Evolutionary conservation across 2,888 invertebrate species (phyloP).

Genomic region (Blastobasis lacticolella): DNA sequence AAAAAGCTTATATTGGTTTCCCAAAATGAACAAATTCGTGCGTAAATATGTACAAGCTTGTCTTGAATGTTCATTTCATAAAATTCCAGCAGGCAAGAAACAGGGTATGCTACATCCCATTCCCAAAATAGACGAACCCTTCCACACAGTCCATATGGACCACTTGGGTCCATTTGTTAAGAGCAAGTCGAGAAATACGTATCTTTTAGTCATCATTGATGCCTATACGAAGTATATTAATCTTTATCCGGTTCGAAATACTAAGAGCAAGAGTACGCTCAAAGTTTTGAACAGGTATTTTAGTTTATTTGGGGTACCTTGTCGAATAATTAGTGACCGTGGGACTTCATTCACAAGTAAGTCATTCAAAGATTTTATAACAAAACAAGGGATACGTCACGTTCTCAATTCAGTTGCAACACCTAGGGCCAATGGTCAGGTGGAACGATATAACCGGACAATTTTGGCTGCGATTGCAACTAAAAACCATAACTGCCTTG

Average conservation of each 20-base stretch:
- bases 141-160: conserved; percentile 13
- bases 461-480: conserved; percentile 1
- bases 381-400: too few species aligned
- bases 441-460: too few species aligned
- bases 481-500: background rate
- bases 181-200: conserved; percentile 9
- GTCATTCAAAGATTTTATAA: too few species aligned
- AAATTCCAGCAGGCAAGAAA: background rate
- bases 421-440: too few species aligned
- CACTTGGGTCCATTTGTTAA: conserved; percentile 15
- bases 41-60: conserved; percentile 5
- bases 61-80: conserved; percentile 3
- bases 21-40: conserved; percentile 4
- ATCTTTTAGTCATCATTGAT: conserved; percentile 11
- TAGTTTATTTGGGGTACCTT: conserved; percentile 1
- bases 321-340: background rate
- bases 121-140: background rate
- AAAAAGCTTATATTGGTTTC: conserved; percentile 6
- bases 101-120: background rate
- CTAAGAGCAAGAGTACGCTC: conserved; percentile 7
- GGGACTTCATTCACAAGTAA: too few species aligned
- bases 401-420: too few species aligned
- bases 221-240: conserved; percentile 10
- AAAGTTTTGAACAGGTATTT: conserved; percentile 3
- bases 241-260: conserved; percentile 6